phyloP scores from a whole-genome alignment of 2,797 vertebrate species.

The Enteromius viviparus region DNA sequence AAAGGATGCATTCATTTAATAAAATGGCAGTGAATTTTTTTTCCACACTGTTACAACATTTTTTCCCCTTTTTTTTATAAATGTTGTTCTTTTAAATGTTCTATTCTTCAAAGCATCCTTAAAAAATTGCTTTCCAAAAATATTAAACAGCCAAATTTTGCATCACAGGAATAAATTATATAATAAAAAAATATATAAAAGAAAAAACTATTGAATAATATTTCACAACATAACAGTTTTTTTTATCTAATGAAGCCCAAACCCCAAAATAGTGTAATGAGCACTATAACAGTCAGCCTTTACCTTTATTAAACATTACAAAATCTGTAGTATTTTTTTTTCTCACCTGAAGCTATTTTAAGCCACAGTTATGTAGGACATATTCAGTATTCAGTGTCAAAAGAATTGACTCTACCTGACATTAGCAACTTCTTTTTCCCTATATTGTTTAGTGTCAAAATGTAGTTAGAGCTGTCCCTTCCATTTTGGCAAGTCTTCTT shows the following conservation, averaged over 20 bases:
- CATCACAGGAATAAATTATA: not conserved
- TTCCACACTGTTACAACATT: not conserved
- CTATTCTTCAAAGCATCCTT: not conserved
- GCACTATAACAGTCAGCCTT: too few relatives aligned
- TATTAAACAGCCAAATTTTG: not conserved
- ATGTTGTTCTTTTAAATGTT: not conserved
- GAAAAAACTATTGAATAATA: not conserved
- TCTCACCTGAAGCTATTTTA: not conserved
- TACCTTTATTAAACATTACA: not conserved
- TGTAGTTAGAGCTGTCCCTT: not conserved
- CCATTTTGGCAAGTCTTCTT: not conserved
- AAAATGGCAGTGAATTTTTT: not conserved
- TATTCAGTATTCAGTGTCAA: conserved; percentile 5
- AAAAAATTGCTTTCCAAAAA: not conserved
- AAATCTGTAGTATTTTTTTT: not conserved
- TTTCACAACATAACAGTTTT: not conserved
- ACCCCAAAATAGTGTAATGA: not conserved
- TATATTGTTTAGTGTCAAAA: conserved; percentile 8
- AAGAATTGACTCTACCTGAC: not conserved
- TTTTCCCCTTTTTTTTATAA: too few relatives aligned
- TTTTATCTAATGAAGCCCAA: not conserved
- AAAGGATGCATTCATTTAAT: not conserved
- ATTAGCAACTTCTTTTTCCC: not conserved
- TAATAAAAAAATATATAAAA: not conserved
- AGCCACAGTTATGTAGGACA: not conserved